Evolutionary conservation across 2,888 invertebrate species (phyloP).

Genomic region (Rhingia campestris): DNA sequence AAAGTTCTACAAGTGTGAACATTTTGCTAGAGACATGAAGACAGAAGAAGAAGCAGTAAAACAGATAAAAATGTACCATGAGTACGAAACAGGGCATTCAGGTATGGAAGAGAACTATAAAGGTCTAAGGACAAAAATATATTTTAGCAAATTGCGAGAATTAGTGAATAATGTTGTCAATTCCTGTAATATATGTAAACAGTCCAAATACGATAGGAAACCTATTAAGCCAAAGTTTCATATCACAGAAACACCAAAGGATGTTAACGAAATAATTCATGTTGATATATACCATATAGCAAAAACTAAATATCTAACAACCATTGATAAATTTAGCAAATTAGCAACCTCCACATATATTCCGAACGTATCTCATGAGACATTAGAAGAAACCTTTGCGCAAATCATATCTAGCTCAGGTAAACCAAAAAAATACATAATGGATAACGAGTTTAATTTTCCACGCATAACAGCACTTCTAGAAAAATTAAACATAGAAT

Average conservation of each 20-base stretch:
- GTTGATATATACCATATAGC: slow-evolving; percentile 12
- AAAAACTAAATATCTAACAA: slow-evolving; percentile 4
- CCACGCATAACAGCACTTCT: not conserved
- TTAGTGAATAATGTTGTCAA: slow-evolving; percentile 15
- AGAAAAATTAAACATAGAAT: slow-evolving; percentile 11
- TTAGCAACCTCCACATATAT: slow-evolving; percentile 12
- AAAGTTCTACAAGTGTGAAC: slow-evolving; percentile 11
- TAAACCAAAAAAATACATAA: slow-evolving; percentile 6
- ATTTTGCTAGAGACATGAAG: slow-evolving; percentile 15
- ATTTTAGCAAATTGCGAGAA: not conserved
- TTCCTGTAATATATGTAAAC: slow-evolving; percentile 25
- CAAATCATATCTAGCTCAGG: slow-evolving; percentile 8
- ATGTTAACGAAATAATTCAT: slow-evolving; percentile 20
- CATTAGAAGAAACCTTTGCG: slow-evolving; percentile 10
- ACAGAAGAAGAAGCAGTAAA: slow-evolving; percentile 1
- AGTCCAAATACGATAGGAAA: slow-evolving; percentile 11
- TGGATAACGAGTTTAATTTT: slow-evolving; percentile 14
- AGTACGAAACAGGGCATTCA: slow-evolving; percentile 19
- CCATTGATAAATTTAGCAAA: slow-evolving; percentile 16
- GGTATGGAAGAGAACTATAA: slow-evolving; percentile 12
- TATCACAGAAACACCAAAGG: slow-evolving; percentile 18
- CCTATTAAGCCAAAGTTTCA: slow-evolving; percentile 1
- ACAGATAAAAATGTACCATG: slow-evolving; percentile 5
- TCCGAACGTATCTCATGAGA: too few species aligned
- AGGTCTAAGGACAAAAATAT: slow-evolving; percentile 1